Base-by-base conservation (phyloP, 2,797 vertebrate genomes). In the Scyliorhinus canicula region DNA sequence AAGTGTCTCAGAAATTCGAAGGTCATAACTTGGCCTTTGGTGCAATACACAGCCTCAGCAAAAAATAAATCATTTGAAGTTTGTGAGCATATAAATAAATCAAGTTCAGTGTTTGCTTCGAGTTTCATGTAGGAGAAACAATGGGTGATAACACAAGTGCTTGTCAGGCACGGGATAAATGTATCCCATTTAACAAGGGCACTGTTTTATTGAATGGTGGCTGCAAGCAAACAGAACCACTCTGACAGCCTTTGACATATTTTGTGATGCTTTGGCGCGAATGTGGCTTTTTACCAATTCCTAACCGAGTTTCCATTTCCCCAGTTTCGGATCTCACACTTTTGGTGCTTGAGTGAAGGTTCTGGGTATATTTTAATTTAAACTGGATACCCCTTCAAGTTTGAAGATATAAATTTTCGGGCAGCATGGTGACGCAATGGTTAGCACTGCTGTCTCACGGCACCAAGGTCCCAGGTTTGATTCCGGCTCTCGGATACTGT, bases 111-210 rank as follows among this genome's bases (percentile, higher is more conserved):
- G 60, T 40, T 60, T 90, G 60, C 35, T 44, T 47, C 44, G 44
- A 82, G 79, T 24, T 91, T 24, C 60, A 26, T 40, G 63, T 40
- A 21, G n/a, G 60, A 63, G 86, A 50, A 90, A 90, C 2, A 90
- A 8, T 91, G 21, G 57, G 21, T 91, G 57, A 44, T 60, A 63
- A 82, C 65, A 91, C 57, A 65, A 24, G 44, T 24, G 60, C n/a
- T 91, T 91, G 60, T 91, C n/a, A 91, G 57, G 60, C 35, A 65
- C 9, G 88, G n/a, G 57, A 91, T 91, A 65, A 63, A 57, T 55
- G 86, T 40, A 40, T 63, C 16, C 5, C 19, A 60, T 91, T 91
- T 44, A 65, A 91, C 88, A 65, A 65, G n/a, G 35, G n/a, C 4
- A n/a, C 8, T 88, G 52, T 35, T 88, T 74, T 65, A 91, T 65